Percentiles rank a stretch among this genome's conserved stretches.
Evolutionary conservation across 2,888 invertebrate species (phyloP).

Genomic region (Sacculina carcini): DNA sequence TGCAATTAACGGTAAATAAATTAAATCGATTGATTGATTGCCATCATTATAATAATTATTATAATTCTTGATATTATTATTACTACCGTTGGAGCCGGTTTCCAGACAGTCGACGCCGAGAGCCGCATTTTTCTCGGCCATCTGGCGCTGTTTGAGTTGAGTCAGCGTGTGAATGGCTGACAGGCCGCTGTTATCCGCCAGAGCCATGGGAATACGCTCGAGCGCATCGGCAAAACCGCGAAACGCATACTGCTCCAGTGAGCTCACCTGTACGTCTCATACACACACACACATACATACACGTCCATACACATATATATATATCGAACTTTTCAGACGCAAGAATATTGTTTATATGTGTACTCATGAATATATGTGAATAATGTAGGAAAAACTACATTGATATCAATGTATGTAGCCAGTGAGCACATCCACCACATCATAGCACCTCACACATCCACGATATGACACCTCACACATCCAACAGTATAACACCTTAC

Average conservation of each 20-base stretch:
- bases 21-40: too few relatives aligned
- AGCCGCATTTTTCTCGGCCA: slow-evolving; percentile 50
- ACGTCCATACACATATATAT: not conserved
- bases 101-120: slow-evolving; percentile 89
- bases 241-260: slow-evolving; percentile 91
- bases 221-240: slow-evolving; percentile 84
- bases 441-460: too few relatives aligned
- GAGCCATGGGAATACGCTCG: slow-evolving; percentile 73
- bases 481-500: not conserved
- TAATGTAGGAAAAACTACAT: not conserved
- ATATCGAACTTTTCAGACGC: too few relatives aligned
- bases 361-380: not conserved
- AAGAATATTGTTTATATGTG: not conserved
- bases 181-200: slow-evolving; percentile 87
- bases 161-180: slow-evolving; percentile 75
- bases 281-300: not conserved
- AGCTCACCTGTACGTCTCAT: slow-evolving; percentile 28
- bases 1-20: too few relatives aligned
- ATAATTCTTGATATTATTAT: too few relatives aligned
- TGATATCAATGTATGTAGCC: not conserved
- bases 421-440: not conserved
- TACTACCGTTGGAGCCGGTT: slow-evolving; percentile 34
- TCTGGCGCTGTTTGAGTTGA: slow-evolving; percentile 68
- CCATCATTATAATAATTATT: too few relatives aligned
- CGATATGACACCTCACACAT: too few relatives aligned